phyloP scores from a whole-genome alignment of 2,888 invertebrate genomes.

The Heliconius aoede region DNA sequence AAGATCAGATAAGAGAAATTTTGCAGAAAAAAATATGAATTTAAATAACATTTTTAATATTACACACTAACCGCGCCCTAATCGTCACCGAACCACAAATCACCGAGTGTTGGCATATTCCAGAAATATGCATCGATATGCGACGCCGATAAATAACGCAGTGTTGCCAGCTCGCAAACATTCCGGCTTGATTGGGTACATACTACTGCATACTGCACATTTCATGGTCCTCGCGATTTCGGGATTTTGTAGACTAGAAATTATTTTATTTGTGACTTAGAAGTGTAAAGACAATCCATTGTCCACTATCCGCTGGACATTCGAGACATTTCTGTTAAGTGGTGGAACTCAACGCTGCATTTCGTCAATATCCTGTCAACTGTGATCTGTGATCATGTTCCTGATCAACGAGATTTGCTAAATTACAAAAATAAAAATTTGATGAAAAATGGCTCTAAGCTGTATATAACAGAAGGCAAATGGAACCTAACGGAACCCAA shows the following conservation, averaged over 20 bases:
- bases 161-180: constrained; percentile 53
- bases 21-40: not conserved
- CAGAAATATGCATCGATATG: constrained; percentile 56
- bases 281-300: no score
- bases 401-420: no score
- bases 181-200: constrained; percentile 51
- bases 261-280: not conserved
- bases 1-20: not conserved
- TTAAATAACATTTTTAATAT: not conserved
- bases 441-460: no score
- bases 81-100: constrained; percentile 51
- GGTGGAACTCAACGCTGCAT: not conserved
- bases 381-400: no score
- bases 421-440: no score
- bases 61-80: constrained; percentile 14
- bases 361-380: no score
- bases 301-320: no score
- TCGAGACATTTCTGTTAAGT: not conserved
- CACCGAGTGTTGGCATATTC: constrained; percentile 55
- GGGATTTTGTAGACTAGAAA: not conserved
- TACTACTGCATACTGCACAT: constrained; percentile 51
- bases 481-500: no score
- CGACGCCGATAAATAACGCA: constrained; percentile 53
- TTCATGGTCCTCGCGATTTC: constrained; percentile 45
- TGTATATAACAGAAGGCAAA: no score